phyloP scores from a whole-genome alignment of 2,113 vertebrate genomes.

The Thamnophis sirtalis region DNA sequence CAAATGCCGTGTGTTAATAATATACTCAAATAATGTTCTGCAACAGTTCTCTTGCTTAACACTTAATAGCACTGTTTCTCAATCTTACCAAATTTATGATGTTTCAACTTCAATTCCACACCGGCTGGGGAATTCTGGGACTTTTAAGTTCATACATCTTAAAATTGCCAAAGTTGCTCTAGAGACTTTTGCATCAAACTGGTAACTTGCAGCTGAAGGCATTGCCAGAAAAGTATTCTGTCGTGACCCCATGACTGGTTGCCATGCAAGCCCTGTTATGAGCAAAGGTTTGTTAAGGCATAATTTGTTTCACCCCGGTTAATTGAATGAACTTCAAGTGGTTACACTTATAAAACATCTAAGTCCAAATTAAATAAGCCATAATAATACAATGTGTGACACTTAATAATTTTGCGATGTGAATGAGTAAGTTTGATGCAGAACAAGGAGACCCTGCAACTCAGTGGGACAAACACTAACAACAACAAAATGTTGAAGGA shows the following conservation, averaged over 20 bases:
- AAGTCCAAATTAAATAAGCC: background rate
- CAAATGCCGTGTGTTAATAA: background rate
- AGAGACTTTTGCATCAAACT: background rate
- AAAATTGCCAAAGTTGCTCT: too few species aligned
- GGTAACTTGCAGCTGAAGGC: background rate
- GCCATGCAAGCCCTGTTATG: background rate
- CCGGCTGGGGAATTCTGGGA: too few species aligned
- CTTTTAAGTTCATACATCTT: too few species aligned
- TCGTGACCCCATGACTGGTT: background rate
- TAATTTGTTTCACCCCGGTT: background rate
- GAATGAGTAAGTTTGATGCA: background rate
- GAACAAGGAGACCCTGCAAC: background rate
- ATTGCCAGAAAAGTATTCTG: background rate
- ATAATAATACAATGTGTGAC: background rate
- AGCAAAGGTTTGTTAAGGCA: background rate
- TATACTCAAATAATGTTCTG: background rate
- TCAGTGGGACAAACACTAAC: background rate
- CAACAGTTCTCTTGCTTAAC: background rate
- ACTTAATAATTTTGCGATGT: background rate
- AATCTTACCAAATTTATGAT: background rate
- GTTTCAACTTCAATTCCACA: background rate
- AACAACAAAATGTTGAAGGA: background rate
- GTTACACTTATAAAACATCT: background rate
- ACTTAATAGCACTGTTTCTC: background rate
- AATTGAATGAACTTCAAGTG: background rate